A percentile compares a stretch with the other conserved stretches of the same genome.
Conservation (phyloP, 2,797 vertebrate species). For the Lagothrix lagotricha region DNA sequence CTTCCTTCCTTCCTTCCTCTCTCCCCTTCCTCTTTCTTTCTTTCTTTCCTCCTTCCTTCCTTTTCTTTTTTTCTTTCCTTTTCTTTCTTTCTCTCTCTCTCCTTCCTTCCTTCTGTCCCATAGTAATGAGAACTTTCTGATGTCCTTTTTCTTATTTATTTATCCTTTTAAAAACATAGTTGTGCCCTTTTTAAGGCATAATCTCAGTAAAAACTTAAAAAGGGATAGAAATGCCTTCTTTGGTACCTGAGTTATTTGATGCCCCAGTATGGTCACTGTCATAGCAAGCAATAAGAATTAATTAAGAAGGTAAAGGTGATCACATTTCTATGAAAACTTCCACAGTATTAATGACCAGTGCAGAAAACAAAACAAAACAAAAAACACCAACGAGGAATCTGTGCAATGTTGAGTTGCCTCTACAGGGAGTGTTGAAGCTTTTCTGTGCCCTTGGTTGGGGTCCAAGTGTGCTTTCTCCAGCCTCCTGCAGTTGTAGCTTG, state of each 20-base stretch:
- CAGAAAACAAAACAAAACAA: neutral
- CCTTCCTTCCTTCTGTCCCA: neutral
- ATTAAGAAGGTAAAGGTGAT: neutral
- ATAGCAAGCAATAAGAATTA: neutral
- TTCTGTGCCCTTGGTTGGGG: neutral
- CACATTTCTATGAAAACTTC: neutral
- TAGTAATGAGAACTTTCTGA: neutral
- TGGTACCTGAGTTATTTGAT: neutral
- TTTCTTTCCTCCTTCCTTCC: neutral
- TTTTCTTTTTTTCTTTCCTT: neutral
- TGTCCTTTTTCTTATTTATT: neutral
- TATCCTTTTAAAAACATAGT: neutral
- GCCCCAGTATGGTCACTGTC: neutral
- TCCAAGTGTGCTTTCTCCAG: neutral
- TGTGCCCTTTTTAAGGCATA: neutral
- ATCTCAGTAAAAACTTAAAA: neutral
- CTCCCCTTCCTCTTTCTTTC: neutral
- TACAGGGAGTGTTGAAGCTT: neutral
- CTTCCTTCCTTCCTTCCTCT: rapidly evolving
- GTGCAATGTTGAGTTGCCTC: neutral
- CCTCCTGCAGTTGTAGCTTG: neutral
- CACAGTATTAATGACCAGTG: neutral
- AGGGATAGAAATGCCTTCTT: neutral
- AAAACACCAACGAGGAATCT: neutral
- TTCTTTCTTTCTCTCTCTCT: neutral